phyloP scores from a whole-genome alignment of 2,797 vertebrate species.

The Falco berigora region DNA sequence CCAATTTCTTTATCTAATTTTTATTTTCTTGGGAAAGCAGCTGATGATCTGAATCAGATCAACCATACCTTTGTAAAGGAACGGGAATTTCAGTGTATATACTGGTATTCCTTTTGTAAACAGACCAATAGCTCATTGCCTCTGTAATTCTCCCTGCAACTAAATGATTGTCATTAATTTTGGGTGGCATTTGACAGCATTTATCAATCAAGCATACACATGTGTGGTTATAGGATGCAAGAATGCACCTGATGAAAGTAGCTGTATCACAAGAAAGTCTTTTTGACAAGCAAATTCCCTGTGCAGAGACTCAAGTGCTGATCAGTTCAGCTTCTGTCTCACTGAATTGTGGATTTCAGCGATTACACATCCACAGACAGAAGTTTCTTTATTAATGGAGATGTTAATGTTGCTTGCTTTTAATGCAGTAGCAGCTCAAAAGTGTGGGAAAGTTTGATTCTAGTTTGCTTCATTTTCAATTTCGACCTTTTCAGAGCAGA shows the following conservation, averaged over 20 bases:
- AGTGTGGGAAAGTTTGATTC: not conserved
- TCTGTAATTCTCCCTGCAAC: not conserved
- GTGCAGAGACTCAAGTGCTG: not conserved
- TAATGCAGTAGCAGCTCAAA: not conserved
- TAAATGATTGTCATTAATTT: not conserved
- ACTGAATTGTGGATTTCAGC: not conserved
- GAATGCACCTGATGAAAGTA: not conserved
- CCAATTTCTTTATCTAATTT: not conserved
- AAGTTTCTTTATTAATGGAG: not conserved
- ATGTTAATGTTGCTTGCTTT: not conserved
- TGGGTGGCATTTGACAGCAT: not conserved
- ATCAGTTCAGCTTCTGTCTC: not conserved
- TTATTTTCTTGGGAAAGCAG: not conserved
- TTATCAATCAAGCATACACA: not conserved
- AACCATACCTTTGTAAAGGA: not conserved
- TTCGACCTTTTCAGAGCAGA: conserved; percentile 69
- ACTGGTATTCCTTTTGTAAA: not conserved
- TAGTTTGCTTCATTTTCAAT: not conserved
- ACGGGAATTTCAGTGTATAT: not conserved
- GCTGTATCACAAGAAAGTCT: not conserved
- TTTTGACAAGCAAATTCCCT: not conserved
- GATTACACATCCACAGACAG: not conserved
- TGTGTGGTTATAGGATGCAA: not conserved
- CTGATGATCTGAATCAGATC: not conserved
- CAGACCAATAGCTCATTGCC: not conserved